Base-by-base conservation (phyloP, 2,113 vertebrate genomes). In the Meriones unguiculatus region DNA sequence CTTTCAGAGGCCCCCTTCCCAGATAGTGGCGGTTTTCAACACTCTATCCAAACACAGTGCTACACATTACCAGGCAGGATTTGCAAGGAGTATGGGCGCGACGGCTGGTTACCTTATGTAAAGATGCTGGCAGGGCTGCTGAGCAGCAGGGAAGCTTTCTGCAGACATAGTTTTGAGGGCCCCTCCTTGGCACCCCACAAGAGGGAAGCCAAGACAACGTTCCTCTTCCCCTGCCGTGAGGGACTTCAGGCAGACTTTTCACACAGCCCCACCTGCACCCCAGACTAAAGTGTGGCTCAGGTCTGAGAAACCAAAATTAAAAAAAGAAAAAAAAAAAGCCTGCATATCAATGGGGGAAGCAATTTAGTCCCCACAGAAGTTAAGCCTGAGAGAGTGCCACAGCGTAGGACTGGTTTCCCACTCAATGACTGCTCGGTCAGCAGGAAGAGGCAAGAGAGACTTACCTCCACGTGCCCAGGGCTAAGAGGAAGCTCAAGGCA, bases 151-250 rank as follows among this genome's bases (percentile, higher is more conserved):
- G 73, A 73, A 82, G 54, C 30, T 50, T 50, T 94, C 94, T 30
- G 62, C 38, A 32, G 69, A 88, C 13, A 22, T 9, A 18, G 30
- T 87, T 67, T 54, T 50, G 41, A 82, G 69, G 24, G 10, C 5
- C 2, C 35, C 30, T 76, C 25, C 38, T 67, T 30, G 28, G 52
- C 9, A 54, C 9, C 9, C 46, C 54, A 9, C n/a, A 9, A 15
- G 2, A 24, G 9, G 22, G 64, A 38, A 38, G 4, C 0, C 0
- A 38, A 80, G 14, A 4, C n/a, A 7, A 0, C 38, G 89, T 59
- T 41, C 64, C 75, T 95, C 41, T 12, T 67, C 24, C 65, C 8
- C n/a, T 91, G 35, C 35, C 65, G 65, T 87, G 50, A 67, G 38
- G 67, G 3, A 46, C 17, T 82, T 75, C 1, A 50, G 64, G 80